Base-by-base conservation (phyloP, 1,140 invertebrate genomes). In the Thereuonema tuberculata region DNA sequence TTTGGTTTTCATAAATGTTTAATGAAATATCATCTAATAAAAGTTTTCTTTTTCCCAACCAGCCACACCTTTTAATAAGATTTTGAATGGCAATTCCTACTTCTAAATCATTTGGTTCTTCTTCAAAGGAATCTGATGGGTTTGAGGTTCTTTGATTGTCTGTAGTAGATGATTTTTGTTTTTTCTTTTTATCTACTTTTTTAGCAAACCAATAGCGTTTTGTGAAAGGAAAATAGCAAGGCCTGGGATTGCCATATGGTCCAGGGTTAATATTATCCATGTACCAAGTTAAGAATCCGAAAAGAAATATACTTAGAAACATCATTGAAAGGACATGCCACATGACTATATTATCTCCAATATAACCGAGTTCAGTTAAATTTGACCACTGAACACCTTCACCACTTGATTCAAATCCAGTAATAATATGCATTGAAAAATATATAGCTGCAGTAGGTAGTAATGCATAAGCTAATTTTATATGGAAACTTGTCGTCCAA, bases 201-300 rank as follows among this genome's bases (percentile, higher is more conserved):
- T n/a, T n/a, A n/a, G n/a, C n/a, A n/a, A n/a, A 43, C 12, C n/a
- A 43, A 43, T 43, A 43, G n/a, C 12, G 12, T 43, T 64, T 67
- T 57, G 70, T 69, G 23, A 76, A 65, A 14, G 68, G 69, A 65
- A 77, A 78, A 65, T 76, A 76, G 70, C 73, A 79, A 21, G 72
- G 72, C 43, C 71, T 68, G 0, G 78, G 72, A 5, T 80, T 71
- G 27, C 80, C 80, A 70, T 75, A 81, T 56, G 74, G 68, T 31
- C 82, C 82, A 63, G 82, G 82, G 63, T 76, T 79, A n/a, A 83
- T 76, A 37, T 75, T 75, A 68, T 83, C 81, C 46, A 83, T 77
- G 65, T 84, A 84, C 76, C 77, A 80, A 5, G 80, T 76, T 1
- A 82, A 58, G 2, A 76, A 21, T 2, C 67, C 64, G 66, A 76